These are phyloP conservation scores for Hydrotaea diabolus DNA, from an alignment of 2,888 invertebrate genomes.

Conservation along the genomic window DNA sequence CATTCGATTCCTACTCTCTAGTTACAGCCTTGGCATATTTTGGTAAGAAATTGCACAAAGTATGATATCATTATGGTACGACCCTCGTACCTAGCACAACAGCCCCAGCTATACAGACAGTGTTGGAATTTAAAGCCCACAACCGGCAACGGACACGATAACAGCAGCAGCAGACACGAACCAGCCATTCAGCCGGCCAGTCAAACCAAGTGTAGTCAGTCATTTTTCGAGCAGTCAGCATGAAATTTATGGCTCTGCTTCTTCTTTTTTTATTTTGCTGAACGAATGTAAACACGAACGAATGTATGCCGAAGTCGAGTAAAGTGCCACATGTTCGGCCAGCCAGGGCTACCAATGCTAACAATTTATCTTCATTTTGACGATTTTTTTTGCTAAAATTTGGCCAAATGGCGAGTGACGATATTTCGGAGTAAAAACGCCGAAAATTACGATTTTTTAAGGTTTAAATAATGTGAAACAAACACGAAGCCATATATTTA, in stretches of 20 bases:
- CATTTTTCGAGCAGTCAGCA: constrained; percentile 44
- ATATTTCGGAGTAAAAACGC: too few relatives aligned
- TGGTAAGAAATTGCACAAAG: too few relatives aligned
- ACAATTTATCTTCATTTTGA: too few relatives aligned
- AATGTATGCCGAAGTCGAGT: constrained; percentile 25
- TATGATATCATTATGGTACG: neutral
- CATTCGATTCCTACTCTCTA: too few relatives aligned
- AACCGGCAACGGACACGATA: neutral
- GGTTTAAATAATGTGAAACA: too few relatives aligned
- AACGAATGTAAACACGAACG: constrained; percentile 54
- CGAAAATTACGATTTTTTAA: too few relatives aligned
- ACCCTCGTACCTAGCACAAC: neutral
- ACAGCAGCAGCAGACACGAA: constrained; percentile 54
- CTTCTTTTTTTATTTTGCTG: constrained; percentile 7
- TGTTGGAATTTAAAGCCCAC: constrained; percentile 18
- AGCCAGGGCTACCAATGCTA: too few relatives aligned
- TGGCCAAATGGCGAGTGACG: too few relatives aligned
- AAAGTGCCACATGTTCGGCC: constrained; percentile 30
- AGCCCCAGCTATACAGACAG: neutral
- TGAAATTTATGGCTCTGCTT: constrained; percentile 39
- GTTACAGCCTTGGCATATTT: too few relatives aligned
- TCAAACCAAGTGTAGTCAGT: constrained; percentile 38
- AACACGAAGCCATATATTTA: too few relatives aligned
- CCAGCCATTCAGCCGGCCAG: constrained; percentile 52
- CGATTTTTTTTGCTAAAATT: too few relatives aligned